phyloP scores from a whole-genome alignment of 2,888 invertebrate genomes.

The Malacosoma neustria region DNA sequence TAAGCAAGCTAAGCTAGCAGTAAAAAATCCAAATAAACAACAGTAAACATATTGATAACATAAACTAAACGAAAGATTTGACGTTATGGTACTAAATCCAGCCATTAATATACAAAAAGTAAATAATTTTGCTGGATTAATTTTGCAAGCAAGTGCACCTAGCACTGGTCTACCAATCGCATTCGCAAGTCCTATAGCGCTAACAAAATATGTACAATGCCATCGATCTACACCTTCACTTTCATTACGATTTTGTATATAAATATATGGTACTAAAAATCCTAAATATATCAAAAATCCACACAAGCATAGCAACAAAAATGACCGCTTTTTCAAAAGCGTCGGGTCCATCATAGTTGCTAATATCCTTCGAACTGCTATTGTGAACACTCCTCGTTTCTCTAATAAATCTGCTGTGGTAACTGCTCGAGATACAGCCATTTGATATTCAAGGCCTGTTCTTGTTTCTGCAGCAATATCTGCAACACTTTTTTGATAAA shows the following conservation, averaged over 20 bases:
- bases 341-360: slow-evolving; percentile 62
- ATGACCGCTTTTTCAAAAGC: slow-evolving; percentile 42
- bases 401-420: slow-evolving; percentile 48
- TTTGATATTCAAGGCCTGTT: slow-evolving; percentile 60
- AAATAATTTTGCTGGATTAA: slow-evolving; percentile 35
- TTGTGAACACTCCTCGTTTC: slow-evolving; percentile 47
- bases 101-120: slow-evolving; percentile 23
- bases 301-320: slow-evolving; percentile 34
- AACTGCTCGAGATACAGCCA: slow-evolving; percentile 60
- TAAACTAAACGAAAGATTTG: slow-evolving; percentile 36
- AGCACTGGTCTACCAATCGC: slow-evolving; percentile 38
- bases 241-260: slow-evolving; percentile 40
- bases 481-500: slow-evolving; percentile 51
- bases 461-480: slow-evolving; percentile 28
- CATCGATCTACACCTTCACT: slow-evolving; percentile 31
- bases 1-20: slow-evolving; percentile 37
- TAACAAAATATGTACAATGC: slow-evolving; percentile 47
- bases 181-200: slow-evolving; percentile 48
- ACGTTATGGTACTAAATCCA: slow-evolving; percentile 38
- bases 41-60: slow-evolving; percentile 50
- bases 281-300: slow-evolving; percentile 45
- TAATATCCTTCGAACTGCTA: slow-evolving; percentile 50
- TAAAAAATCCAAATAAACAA: slow-evolving; percentile 42
- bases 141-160: slow-evolving; percentile 41
- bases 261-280: slow-evolving; percentile 52